Conservation (phyloP, 2,113 vertebrate species). For the Cathartes aura region DNA sequence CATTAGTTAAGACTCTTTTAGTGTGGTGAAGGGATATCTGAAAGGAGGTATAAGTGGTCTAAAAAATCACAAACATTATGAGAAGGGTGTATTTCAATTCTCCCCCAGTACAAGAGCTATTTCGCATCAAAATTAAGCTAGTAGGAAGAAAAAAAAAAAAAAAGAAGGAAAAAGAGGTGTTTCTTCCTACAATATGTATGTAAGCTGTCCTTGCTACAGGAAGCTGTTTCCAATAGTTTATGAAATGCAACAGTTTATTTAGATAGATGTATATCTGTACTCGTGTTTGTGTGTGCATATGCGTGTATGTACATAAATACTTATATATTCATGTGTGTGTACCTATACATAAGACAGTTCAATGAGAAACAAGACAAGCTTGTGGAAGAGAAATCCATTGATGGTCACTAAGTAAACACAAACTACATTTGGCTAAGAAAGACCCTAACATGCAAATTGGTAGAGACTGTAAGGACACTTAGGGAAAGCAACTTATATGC, state of each 20-base stretch:
- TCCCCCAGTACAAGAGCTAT: not conserved
- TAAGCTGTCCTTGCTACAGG: not conserved
- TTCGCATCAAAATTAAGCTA: not conserved
- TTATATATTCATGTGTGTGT: not conserved
- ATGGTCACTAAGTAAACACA: not conserved
- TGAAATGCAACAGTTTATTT: not conserved
- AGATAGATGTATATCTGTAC: fast-evolving
- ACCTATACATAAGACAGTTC: not conserved
- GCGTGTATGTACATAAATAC: not conserved
- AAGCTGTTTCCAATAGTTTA: not conserved
- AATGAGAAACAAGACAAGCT: not conserved
- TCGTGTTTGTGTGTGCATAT: fast-evolving
- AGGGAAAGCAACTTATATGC: not conserved
- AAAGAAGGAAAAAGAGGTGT: not conserved
- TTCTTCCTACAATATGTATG: not conserved
- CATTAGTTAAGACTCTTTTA: not conserved
- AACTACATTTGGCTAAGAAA: not conserved
- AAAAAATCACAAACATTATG: not conserved
- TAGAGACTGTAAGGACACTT: not conserved
- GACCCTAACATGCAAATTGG: not conserved
- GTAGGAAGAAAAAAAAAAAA: not conserved
- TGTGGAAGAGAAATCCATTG: not conserved
- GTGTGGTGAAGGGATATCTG: not conserved
- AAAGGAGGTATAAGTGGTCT: not conserved
- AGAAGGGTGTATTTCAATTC: not conserved